phyloP scores from a whole-genome alignment of 1,140 invertebrate genomes.

The Proctacanthus coquilletti region DNA sequence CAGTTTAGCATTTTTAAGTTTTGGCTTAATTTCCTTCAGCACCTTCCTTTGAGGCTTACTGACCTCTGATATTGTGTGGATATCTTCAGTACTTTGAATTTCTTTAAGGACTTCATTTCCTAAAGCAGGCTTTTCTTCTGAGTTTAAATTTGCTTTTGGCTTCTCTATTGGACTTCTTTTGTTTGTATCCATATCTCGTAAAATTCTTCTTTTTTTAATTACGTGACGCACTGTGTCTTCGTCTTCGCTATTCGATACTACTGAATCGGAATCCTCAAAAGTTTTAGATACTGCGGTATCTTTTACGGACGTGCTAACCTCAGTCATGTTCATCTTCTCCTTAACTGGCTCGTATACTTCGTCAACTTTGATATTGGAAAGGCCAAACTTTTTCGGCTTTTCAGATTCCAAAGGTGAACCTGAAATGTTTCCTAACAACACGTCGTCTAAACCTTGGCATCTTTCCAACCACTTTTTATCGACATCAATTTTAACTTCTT shows the following conservation, averaged over 20 bases:
- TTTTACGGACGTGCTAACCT: slow-evolving; percentile 13
- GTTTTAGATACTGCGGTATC: slow-evolving; percentile 4
- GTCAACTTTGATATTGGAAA: slow-evolving; percentile 3
- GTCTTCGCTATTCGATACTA: slow-evolving; percentile 24
- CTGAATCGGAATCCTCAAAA: slow-evolving; percentile 20
- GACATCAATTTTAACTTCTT: slow-evolving; percentile 8
- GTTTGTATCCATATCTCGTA: slow-evolving; percentile 5
- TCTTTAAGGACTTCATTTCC: too few relatives aligned
- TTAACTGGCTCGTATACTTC: background rate
- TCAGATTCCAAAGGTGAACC: too few relatives aligned
- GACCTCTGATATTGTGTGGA: too few relatives aligned
- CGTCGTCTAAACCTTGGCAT: slow-evolving; percentile 11
- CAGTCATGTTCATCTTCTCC: too few relatives aligned
- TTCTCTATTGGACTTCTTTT: background rate
- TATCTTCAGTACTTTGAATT: too few relatives aligned
- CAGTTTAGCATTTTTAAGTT: too few relatives aligned
- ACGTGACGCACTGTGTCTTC: slow-evolving; percentile 19
- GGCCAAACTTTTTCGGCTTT: slow-evolving; percentile 1
- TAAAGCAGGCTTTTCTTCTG: too few relatives aligned
- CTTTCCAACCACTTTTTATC: slow-evolving; percentile 25
- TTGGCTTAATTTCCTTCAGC: too few relatives aligned
- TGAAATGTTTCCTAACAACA: background rate
- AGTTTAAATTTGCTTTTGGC: background rate
- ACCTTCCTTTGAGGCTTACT: too few relatives aligned
- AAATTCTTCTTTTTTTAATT: slow-evolving; percentile 16